These are phyloP conservation scores for Antheraea mylitta DNA, from an alignment of 1,140 invertebrate genomes.

Conservation along the genomic window DNA sequence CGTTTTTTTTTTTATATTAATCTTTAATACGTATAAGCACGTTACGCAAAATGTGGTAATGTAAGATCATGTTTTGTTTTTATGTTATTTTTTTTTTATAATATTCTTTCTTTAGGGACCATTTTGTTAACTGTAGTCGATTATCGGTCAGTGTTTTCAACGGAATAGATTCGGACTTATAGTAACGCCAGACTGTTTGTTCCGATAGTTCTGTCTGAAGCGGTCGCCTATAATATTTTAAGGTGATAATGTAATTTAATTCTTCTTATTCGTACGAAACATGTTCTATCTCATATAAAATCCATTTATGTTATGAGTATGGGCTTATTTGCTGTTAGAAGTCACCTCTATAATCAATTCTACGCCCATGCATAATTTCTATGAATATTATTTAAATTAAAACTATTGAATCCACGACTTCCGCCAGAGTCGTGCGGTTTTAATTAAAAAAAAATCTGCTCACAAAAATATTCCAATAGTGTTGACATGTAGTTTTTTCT, in stretches of 20 bases:
- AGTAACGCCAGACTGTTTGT: slow-evolving; percentile 59
- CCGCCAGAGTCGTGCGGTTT: slow-evolving; percentile 53
- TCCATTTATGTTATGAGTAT: neutral
- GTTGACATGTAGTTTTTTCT: slow-evolving; percentile 25
- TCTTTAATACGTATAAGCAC: slow-evolving; percentile 61
- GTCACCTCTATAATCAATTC: too few species aligned
- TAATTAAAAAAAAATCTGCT: slow-evolving; percentile 2
- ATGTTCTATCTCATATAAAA: slow-evolving; percentile 37
- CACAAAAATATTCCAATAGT: slow-evolving; percentile 47
- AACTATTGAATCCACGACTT: slow-evolving; percentile 20
- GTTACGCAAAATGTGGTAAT: slow-evolving; percentile 61
- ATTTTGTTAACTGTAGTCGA: slow-evolving; percentile 67
- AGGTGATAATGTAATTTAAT: slow-evolving; percentile 69
- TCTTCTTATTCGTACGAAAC: slow-evolving; percentile 67
- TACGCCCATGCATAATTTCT: too few species aligned
- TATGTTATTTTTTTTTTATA: slow-evolving; percentile 35
- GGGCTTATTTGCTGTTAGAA: too few species aligned
- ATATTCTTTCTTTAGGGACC: slow-evolving; percentile 60
- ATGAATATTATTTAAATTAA: neutral
- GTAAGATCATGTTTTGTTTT: slow-evolving; percentile 41
- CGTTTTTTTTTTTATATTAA: slow-evolving; percentile 57
- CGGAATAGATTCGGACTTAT: slow-evolving; percentile 23
- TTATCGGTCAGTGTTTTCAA: slow-evolving; percentile 37
- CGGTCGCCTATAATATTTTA: slow-evolving; percentile 37
- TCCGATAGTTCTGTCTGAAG: slow-evolving; percentile 26